Base-by-base conservation (phyloP, 2,888 invertebrate genomes). In the Brachypalpus laphriformis region DNA sequence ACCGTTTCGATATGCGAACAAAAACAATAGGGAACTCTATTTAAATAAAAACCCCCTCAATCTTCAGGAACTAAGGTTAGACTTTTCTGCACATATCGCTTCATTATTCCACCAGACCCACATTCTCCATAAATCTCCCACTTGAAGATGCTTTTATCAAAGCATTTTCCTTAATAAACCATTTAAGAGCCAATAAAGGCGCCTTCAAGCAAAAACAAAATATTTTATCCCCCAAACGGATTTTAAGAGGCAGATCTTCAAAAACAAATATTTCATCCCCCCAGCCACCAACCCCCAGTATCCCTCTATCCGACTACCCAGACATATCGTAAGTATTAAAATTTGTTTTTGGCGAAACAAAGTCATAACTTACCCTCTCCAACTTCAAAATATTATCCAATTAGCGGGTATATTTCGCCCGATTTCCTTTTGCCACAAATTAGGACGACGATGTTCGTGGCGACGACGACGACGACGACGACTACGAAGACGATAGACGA, bases 351-450 rank as follows among this genome's bases (percentile, higher is more conserved):
- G n/a, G 25, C 37, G 51, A 68, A 68, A 68, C 47, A 78, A 63
- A 72, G 57, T 37, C 80, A 65, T 65, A 83, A 83, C 83, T 83
- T 74, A 83, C 83, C 83, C 74, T n/a, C 37, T 75, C 42, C 18
- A 74, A 80, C 11, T 80, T 74, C 63, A 65, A 80, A 83, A 80
- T 83, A 68, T 75, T 83, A 83, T 83, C 83, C 83, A 83, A 83
- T 83, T 80, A 75, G 68, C 57, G 74, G 83, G 80, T 65, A 65
- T 66, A 61, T 66, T 82, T 72, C 54, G 61, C 61, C 20, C 54
- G 68, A 68, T 81, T 63, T 61, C 75, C 49, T 68, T 54, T 63
- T 18, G 22, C 75, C 61, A 66, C 72, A 72, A 57, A 80, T 66
- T 59, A 28, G 6, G 20, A n/a, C 25, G 25, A 22, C 9, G 22